Base-by-base conservation (phyloP, 2,888 invertebrate species). In the Dryadula phaetusa region DNA sequence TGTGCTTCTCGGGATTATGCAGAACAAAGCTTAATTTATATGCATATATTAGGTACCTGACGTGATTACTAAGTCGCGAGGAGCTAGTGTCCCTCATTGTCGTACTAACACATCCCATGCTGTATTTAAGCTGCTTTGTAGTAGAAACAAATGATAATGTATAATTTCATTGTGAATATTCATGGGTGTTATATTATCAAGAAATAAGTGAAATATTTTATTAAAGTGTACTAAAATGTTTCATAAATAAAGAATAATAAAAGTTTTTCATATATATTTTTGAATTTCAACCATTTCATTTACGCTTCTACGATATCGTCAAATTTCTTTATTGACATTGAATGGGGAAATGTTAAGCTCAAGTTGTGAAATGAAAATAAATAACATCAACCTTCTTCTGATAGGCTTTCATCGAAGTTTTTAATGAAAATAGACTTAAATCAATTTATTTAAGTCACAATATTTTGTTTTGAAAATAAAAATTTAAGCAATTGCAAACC, bases 1-100 rank as follows among this genome's bases (percentile, higher is more conserved):
- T 71, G 80, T 67, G 77, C 82, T 81, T 85, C 82, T 88, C 85
- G 75, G 76, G 81, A 85, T 86, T 85, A 86, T 73, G 68, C 74
- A 72, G 74, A 76, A 89, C 87, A 90, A 89, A 86, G 83, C 82
- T 85, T 87, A 85, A 88, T 91, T 88, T 91, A 88, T 91, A 89
- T 90, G 88, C 89, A 87, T 81, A 82, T 82, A 80, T 85, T 54
- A 56, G 40, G n/a, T 85, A 89, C 88, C 88, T 90, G 88, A 86
- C 83, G 82, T 82, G 86, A 89, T 90, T 89, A 87, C 86, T 77
- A 82, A 88, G 86, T 83, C 80, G 83, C 77, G 79, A 79, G 85
- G 86, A 84, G 77, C 74, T 70, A 66, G 72, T 74, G 76, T 81
- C 81, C 79, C 77, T 76, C 77, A 78, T 76, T 75, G 74, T 72